Conservation (phyloP, 2,113 vertebrate genomes). For the Actenoides hombroni region DNA sequence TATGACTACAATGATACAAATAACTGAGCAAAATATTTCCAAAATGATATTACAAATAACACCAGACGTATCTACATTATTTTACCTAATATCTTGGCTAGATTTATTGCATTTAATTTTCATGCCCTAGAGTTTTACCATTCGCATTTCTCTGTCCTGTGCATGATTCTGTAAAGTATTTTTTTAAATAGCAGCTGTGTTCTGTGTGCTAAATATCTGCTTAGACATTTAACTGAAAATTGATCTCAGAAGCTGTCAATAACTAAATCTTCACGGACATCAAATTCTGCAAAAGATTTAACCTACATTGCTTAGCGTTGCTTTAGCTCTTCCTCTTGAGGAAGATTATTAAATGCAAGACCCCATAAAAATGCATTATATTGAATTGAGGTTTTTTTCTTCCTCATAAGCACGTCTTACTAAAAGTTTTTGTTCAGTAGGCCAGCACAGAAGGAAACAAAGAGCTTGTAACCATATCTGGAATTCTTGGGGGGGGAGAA, state of each 20-base stretch:
- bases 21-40: not conserved
- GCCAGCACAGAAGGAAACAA: not conserved
- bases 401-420: not conserved
- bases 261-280: not conserved
- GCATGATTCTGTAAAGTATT: not conserved
- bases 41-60: not conserved
- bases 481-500: not conserved
- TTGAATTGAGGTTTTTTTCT: not conserved
- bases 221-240: not conserved
- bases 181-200: not conserved
- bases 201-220: not conserved
- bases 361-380: not conserved
- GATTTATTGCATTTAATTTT: not conserved
- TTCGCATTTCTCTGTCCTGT: not conserved
- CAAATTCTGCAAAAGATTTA: not conserved
- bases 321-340: not conserved
- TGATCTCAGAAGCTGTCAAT: not conserved
- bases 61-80: not conserved
- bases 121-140: not conserved
- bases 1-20: not conserved
- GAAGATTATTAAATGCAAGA: not conserved
- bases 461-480: rapidly evolving
- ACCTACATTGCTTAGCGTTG: not conserved
- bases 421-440: not conserved
- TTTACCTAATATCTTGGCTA: not conserved